A percentile compares a stretch with the other conserved stretches of the same genome.
phyloP scores from a whole-genome alignment of 2,888 invertebrate species.

The Drosophila maculinotata region DNA sequence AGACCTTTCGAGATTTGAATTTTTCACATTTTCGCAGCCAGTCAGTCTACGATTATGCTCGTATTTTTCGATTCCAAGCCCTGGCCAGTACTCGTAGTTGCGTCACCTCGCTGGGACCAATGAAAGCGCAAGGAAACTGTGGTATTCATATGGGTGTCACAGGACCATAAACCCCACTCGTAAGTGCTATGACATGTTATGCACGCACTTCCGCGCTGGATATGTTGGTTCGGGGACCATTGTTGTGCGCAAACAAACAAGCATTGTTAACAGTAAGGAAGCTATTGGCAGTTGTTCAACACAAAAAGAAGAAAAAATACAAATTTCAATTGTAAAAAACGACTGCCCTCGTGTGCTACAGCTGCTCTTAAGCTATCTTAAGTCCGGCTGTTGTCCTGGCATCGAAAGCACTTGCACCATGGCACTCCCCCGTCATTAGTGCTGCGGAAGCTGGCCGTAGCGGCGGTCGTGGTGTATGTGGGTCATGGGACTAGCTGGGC shows the following conservation, averaged over 20 bases:
- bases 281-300: conserved; percentile 57
- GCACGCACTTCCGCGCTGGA: conserved; percentile 57
- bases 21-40: conserved; percentile 71
- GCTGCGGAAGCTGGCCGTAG: conserved; percentile 13
- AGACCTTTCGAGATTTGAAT: conserved; percentile 75
- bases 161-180: conserved; percentile 39
- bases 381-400: conserved; percentile 30
- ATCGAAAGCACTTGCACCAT: conserved; percentile 32
- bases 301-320: conserved; percentile 23
- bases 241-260: conserved; percentile 65
- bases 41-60: conserved; percentile 45
- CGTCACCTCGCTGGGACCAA: not conserved
- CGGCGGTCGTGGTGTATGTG: conserved; percentile 12
- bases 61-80: conserved; percentile 15
- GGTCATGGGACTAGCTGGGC: conserved; percentile 27
- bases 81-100: conserved; percentile 21
- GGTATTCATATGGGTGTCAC: conserved; percentile 27
- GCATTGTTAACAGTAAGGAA: conserved; percentile 67
- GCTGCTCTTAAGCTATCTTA: conserved; percentile 28
- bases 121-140: conserved; percentile 19
- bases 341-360: conserved; percentile 6
- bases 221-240: conserved; percentile 23
- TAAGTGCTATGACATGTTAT: conserved; percentile 69
- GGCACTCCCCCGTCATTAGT: conserved; percentile 34
- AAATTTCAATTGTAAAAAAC: conserved; percentile 57